phyloP scores from a whole-genome alignment of 1,140 invertebrate genomes.

The Choristoneura fumiferana region DNA sequence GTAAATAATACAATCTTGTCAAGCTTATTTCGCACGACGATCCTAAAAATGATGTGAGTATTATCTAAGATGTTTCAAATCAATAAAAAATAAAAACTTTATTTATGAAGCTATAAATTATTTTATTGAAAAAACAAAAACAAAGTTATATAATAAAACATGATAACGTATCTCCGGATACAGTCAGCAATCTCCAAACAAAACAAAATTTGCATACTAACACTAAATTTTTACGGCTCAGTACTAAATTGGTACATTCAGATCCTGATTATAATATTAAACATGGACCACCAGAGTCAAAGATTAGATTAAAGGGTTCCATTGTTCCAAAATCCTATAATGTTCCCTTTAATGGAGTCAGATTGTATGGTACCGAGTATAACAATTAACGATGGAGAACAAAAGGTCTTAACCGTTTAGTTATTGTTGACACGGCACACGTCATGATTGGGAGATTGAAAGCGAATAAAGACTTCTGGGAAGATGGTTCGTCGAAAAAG shows the following conservation, averaged over 20 bases:
- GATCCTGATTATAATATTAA: background rate
- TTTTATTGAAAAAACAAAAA: too few species aligned
- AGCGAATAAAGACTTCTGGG: too few species aligned
- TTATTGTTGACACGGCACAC: background rate
- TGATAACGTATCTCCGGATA: too few species aligned
- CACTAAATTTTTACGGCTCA: background rate
- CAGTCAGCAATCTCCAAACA: too few species aligned
- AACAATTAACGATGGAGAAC: conserved; percentile 3
- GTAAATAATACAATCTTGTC: too few species aligned
- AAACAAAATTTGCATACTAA: background rate
- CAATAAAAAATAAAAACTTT: too few species aligned
- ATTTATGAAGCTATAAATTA: too few species aligned
- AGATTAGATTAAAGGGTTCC: conserved; percentile 8
- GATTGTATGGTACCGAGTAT: conserved; percentile 4
- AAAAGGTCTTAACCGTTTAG: conserved; percentile 6
- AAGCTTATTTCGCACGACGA: too few species aligned
- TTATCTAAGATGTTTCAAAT: too few species aligned
- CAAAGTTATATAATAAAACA: too few species aligned
- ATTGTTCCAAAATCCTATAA: conserved; percentile 14
- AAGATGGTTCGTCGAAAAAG: too few species aligned
- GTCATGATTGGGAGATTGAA: background rate
- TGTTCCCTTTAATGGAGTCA: conserved; percentile 12
- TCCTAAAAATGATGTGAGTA: too few species aligned
- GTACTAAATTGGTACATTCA: background rate
- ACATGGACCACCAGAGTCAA: conserved; percentile 7